Conservation (phyloP, 1,140 invertebrate species). For the Pristionchus pacificus region DNA sequence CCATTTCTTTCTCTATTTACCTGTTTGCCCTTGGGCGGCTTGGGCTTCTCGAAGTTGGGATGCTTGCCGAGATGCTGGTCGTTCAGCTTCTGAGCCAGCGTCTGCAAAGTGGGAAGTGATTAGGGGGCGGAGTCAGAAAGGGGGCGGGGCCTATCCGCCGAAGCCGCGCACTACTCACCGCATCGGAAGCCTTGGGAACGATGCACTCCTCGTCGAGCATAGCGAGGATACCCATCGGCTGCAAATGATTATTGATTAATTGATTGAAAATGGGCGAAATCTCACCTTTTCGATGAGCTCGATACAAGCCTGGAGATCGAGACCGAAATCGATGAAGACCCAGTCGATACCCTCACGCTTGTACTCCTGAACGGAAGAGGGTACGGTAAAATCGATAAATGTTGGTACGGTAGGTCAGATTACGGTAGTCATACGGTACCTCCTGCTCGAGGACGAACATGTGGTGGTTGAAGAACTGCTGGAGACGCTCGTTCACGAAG, state of each 20-base stretch:
- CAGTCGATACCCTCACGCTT: constrained; percentile 94
- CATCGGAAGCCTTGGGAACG: constrained; percentile 98
- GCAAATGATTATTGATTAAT: constrained; percentile 39
- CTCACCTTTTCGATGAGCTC: constrained; percentile 97
- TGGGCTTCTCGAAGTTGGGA: constrained; percentile 87
- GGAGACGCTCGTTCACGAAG: constrained; percentile 89
- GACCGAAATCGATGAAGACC: constrained; percentile 99
- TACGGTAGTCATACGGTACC: background rate
- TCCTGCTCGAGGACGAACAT: constrained; percentile 99
- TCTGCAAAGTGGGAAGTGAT: too few species aligned
- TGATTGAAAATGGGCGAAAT: constrained; percentile 17
- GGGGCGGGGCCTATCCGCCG: too few species aligned
- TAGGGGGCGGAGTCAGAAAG: too few species aligned
- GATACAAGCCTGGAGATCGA: constrained; percentile 96
- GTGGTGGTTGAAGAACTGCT: constrained; percentile 99
- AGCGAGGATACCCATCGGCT: constrained; percentile 99
- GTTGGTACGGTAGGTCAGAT: too few species aligned
- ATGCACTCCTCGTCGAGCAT: constrained; percentile 99
- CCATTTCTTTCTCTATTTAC: too few species aligned
- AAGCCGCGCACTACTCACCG: too few species aligned
- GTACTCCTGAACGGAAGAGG: constrained; percentile 69
- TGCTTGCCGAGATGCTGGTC: constrained; percentile 98
- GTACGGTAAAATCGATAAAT: background rate
- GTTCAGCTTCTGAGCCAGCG: constrained; percentile 95
- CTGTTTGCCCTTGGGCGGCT: constrained; percentile 90